Percentiles rank a stretch among this genome's conserved stretches.
Evolutionary conservation across 1,140 invertebrate species (phyloP).

Genomic region (Aphelenchoides fujianensis): DNA sequence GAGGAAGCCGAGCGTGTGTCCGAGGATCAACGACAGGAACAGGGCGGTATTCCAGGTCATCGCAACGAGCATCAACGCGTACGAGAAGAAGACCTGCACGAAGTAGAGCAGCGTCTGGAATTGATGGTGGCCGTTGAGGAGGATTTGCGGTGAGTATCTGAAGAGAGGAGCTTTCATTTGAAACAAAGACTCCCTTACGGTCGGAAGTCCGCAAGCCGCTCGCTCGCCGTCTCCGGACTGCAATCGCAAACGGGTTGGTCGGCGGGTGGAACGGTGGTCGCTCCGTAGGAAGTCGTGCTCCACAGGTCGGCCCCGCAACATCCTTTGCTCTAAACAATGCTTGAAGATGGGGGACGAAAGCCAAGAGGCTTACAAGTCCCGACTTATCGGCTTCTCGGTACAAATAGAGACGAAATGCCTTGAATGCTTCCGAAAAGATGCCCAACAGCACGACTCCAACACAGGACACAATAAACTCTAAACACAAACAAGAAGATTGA

Average conservation of each 20-base stretch:
- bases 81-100: conserved; percentile 80
- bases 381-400: conserved; percentile 2
- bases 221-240: not conserved
- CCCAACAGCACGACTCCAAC: conserved; percentile 9
- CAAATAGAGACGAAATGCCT: conserved; percentile 2
- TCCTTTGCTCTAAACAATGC: conserved; percentile 13
- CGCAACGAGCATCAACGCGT: conserved; percentile 92
- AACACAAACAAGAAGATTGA: not conserved
- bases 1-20: conserved; percentile 16
- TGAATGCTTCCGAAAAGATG: not conserved
- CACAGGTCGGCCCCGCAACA: not conserved
- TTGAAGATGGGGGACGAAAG: too few relatives aligned
- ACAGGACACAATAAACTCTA: conserved; percentile 19
- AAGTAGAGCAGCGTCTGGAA: conserved; percentile 83
- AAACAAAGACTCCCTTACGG: not conserved
- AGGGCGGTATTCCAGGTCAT: conserved; percentile 73
- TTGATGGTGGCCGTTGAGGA: conserved; percentile 67
- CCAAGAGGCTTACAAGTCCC: not conserved
- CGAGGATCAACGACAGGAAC: not conserved
- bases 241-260: not conserved
- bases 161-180: too few relatives aligned
- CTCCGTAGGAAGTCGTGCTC: conserved; percentile 4
- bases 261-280: conserved; percentile 1
- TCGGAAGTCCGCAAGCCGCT: not conserved
- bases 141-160: conserved; percentile 16